These are phyloP conservation scores for Drosophila grimshawi DNA, from an alignment of 1,140 invertebrate species.

Conservation along the genomic window DNA sequence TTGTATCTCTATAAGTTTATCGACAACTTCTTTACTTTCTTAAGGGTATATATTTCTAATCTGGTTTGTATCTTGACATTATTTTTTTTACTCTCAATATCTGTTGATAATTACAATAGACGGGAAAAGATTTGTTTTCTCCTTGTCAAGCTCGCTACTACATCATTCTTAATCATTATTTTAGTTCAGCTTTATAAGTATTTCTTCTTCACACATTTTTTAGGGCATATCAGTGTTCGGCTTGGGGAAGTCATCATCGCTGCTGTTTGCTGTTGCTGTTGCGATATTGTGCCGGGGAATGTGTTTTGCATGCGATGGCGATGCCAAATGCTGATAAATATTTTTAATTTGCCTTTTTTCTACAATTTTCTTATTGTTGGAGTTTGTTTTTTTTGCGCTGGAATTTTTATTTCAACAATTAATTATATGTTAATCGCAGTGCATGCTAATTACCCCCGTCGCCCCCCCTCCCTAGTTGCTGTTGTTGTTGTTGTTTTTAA, in stretches of 20 bases:
- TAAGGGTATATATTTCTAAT: no score
- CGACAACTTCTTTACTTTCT: no score
- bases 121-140: no score
- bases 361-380: constrained; percentile 45
- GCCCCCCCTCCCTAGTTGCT: not conserved
- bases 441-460: constrained; percentile 76
- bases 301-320: constrained; percentile 78
- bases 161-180: not conserved
- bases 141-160: no score
- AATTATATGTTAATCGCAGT: constrained; percentile 83
- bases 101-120: no score
- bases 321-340: constrained; percentile 56
- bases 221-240: constrained; percentile 13
- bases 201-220: not conserved
- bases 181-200: not conserved
- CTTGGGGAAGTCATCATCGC: not conserved
- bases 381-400: constrained; percentile 51
- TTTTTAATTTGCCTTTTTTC: constrained; percentile 37
- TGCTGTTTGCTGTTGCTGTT: constrained; percentile 34
- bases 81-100: no score
- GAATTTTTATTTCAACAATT: constrained; percentile 66
- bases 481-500: constrained; percentile 45
- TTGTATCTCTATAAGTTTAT: no score
- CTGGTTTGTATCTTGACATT: no score
- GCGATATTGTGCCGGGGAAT: constrained; percentile 54